These are phyloP conservation scores for Pipistrellus pygmaeus DNA, from an alignment of 2,797 vertebrate species.

Conservation along the genomic window DNA sequence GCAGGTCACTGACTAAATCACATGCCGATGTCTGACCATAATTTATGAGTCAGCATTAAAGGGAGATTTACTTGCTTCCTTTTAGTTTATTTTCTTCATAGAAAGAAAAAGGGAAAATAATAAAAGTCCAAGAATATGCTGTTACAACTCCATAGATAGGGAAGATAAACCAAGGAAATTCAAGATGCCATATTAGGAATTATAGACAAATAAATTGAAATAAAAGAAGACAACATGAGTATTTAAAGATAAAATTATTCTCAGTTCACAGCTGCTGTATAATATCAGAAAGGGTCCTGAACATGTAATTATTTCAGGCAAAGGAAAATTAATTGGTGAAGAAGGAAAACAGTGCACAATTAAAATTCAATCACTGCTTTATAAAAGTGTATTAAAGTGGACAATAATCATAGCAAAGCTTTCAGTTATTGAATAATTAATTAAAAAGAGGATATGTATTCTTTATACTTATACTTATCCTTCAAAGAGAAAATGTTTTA, in stretches of 20 bases:
- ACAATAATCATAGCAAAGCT: neutral
- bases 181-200: neutral
- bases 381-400: neutral
- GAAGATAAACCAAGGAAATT: neutral
- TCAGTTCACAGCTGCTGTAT: neutral
- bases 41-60: neutral
- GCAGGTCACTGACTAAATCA: neutral
- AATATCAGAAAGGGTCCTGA: neutral
- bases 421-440: conserved; percentile 30
- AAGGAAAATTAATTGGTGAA: conserved; percentile 26
- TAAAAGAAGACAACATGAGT: neutral
- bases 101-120: neutral
- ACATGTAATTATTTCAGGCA: neutral
- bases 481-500: neutral
- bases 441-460: neutral
- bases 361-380: neutral
- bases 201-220: conserved; percentile 23
- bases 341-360: neutral
- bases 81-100: conserved; percentile 11
- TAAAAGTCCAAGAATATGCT: neutral
- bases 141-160: neutral
- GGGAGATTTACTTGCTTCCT: conserved; percentile 20
- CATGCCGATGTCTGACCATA: neutral
- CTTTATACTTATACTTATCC: neutral
- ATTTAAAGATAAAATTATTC: neutral